A percentile compares a stretch with the other conserved stretches of the same genome.
Evolutionary conservation across 2,888 invertebrate species (phyloP).

Genomic region (Seira sanloemensis): DNA sequence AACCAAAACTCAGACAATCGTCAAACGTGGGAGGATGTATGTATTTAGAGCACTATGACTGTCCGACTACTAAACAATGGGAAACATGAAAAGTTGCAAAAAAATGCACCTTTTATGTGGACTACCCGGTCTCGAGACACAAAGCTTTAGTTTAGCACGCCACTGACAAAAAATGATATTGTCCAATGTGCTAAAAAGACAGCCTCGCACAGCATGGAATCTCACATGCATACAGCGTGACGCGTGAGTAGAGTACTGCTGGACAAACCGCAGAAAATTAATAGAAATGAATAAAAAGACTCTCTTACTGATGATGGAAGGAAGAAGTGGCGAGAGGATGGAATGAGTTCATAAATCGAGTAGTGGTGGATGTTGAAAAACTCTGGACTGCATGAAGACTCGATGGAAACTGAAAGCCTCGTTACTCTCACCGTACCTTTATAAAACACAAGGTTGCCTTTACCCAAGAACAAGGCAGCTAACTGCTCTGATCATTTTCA

Average conservation of each 20-base stretch:
- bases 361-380: slow-evolving; percentile 19
- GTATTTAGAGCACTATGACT: too few species aligned
- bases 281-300: not conserved
- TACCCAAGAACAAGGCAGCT: not conserved
- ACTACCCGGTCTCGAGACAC: not conserved
- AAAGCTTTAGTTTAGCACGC: not conserved
- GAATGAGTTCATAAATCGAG: not conserved
- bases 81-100: too few species aligned
- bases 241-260: not conserved
- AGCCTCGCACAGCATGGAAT: not conserved
- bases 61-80: too few species aligned
- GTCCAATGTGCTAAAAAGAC: not conserved
- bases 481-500: slow-evolving; percentile 19
- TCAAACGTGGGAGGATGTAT: too few species aligned
- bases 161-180: not conserved
- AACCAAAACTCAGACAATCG: too few species aligned
- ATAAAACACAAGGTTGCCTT: not conserved
- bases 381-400: slow-evolving; percentile 43
- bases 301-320: too few species aligned
- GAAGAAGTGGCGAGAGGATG: not conserved
- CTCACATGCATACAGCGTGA: not conserved
- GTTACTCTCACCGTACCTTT: not conserved
- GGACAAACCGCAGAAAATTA: too few species aligned
- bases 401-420: slow-evolving; percentile 30
- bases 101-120: not conserved